Base-by-base conservation (phyloP, 2,797 vertebrate species). In the Acanthornis magna region DNA sequence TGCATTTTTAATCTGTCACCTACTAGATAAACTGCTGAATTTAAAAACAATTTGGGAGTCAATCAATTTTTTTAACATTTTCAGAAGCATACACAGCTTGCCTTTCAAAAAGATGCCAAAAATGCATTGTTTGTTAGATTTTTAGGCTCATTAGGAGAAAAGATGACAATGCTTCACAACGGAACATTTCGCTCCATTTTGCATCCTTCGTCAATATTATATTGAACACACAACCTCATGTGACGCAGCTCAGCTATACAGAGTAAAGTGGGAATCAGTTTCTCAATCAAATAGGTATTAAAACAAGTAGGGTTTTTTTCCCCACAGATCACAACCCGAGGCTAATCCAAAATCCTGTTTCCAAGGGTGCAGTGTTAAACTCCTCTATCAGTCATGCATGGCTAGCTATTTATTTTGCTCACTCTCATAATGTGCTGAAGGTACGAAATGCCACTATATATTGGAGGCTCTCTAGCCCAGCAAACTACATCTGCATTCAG, bases 1-100 rank as follows among this genome's bases (percentile, higher is more conserved):
- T 97, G 97, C 96, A 98, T 98, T 98, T 98, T 98, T 99, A 98
- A 98, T 98, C 98, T 98, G 99, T 98, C 98, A 98, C 97, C 98
- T 97, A 96, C 97, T 97, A 97, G 97, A 98, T 98, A 97, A 98
- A 98, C 98, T 98, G 98, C 98, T 98, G 98, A 98, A 98, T 98
- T 98, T 98, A 98, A 98, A 98, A 98, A 98, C 98, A 98, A 98
- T 98, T 98, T 98, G 97, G 97, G 98, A 98, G 98, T 98, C 98
- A 98, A 98, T 98, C 98, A 98, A 98, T 98, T 98, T 97, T 96
- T 96, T 97, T 97, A 98, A 97, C 96, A 88, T 98, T 98, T 98
- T 98, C 98, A 98, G 97, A 98, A 97, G 97, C 96, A 95, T 95
- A 98, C 97, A 97, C 97, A 98, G 97, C 97, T 97, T 98, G 98